Evolutionary conservation across 1,140 invertebrate species (phyloP), one percentile per base, ranked within the genome.

Genomic region (Nephila pilipes): DNA sequence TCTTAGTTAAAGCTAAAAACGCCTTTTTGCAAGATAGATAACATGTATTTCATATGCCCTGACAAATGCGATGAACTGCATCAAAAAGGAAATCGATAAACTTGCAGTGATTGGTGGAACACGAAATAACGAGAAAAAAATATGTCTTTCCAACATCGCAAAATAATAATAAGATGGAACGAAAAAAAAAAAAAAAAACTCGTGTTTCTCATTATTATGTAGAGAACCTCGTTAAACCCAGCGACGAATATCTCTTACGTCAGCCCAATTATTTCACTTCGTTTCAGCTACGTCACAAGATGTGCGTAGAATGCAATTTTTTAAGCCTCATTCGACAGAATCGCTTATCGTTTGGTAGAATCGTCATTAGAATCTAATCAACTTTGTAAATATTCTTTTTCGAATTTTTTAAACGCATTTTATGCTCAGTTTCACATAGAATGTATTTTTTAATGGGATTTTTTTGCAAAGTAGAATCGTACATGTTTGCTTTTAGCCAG

Each of bases 181-280:
- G 32, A 83, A 54, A n/a, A 90, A 58, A 80, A 55, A 58, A 90
- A 90, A 90, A 83, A n/a, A n/a, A n/a, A n/a, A n/a, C 58, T 10
- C 63, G 57, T 91, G 36, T 83, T 85, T 81, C 63, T 92, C 90
- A 92, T 92, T 92, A 92, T 92, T 85, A 92, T 92, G 90, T 38
- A 92, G 60, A 63, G 81, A 69, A 57, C 90, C 90, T 92, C 63
- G 90, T 92, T 92, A 92, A 85, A 58, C 58, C 69, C 36, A 75
- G 29, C 36, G 16, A 58, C 46, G 89, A 81, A 80, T 85, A 46
- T 92, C 80, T 92, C 90, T 85, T 92, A 92, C 90, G 90, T 85
- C 90, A 92, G 90, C 90, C 90, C 90, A 92, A 92, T 92, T 92
- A 92, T 80, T 92, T 92, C 90, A 92, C 90, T 92, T 92, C 90